These are phyloP conservation scores for Lucinisca nassula DNA, from an alignment of 2,888 invertebrate genomes.

Conservation along the genomic window DNA sequence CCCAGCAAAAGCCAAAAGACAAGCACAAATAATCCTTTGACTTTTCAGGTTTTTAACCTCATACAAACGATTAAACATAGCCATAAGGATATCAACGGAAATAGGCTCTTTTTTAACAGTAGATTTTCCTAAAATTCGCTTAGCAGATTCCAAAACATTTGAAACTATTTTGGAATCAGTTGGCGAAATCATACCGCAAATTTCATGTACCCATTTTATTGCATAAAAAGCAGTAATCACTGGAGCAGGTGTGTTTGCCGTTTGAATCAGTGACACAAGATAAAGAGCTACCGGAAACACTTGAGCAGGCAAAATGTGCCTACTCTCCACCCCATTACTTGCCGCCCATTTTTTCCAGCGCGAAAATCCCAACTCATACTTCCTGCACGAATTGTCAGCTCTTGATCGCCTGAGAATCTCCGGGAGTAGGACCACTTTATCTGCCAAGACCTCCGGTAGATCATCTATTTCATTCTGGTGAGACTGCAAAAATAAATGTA, in stretches of 20 bases:
- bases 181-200: slow-evolving; percentile 30
- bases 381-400: slow-evolving; percentile 19
- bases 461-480: slow-evolving; percentile 6
- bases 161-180: slow-evolving; percentile 41
- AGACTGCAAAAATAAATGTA: slow-evolving; percentile 39
- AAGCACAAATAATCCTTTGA: slow-evolving; percentile 38
- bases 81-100: slow-evolving; percentile 7
- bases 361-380: slow-evolving; percentile 40
- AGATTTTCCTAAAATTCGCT: slow-evolving; percentile 30
- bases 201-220: slow-evolving; percentile 53
- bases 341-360: slow-evolving; percentile 46
- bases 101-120: slow-evolving; percentile 40
- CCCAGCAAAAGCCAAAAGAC: slow-evolving; percentile 32
- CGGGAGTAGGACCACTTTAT: slow-evolving; percentile 32
- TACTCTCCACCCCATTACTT: slow-evolving; percentile 24
- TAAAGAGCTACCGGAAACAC: slow-evolving; percentile 52
- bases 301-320: slow-evolving; percentile 46
- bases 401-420: slow-evolving; percentile 9
- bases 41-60: slow-evolving; percentile 19
- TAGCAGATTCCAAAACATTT: slow-evolving; percentile 42
- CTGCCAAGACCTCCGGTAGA: slow-evolving; percentile 37
- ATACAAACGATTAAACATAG: slow-evolving; percentile 20
- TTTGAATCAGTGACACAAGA: slow-evolving; percentile 44
- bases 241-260: slow-evolving; percentile 38
- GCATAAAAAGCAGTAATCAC: slow-evolving; percentile 51